Percentiles rank a stretch among this genome's conserved stretches.
These are phyloP conservation scores for Typhlichthys subterraneus DNA, from an alignment of 2,797 vertebrate species.

Conservation along the genomic window DNA sequence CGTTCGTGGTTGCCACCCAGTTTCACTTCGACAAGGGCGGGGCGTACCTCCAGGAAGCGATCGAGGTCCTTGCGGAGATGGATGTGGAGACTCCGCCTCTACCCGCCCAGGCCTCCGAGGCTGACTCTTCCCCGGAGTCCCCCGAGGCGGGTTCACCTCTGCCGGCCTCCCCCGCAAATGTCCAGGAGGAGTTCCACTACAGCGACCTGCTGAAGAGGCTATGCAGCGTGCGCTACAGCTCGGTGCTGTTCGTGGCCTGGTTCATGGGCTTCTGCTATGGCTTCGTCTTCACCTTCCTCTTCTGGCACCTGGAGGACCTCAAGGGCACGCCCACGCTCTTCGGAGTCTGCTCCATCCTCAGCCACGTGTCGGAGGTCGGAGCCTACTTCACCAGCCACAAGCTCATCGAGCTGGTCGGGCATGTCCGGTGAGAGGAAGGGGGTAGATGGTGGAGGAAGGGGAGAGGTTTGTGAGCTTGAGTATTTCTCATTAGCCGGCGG, in stretches of 20 bases:
- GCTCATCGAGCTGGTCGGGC: constrained; percentile 94
- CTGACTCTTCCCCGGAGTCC: constrained; percentile 60
- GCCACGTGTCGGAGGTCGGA: constrained; percentile 90
- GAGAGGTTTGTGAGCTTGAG: too few species aligned
- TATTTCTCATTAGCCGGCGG: too few species aligned
- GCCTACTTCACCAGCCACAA: constrained; percentile 98
- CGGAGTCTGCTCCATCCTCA: constrained; percentile 92
- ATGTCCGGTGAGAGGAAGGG: constrained; percentile 86
- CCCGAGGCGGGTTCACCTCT: constrained; percentile 31
- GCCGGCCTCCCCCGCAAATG: constrained; percentile 25
- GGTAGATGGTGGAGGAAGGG: neutral
- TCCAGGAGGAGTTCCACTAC: constrained; percentile 57
- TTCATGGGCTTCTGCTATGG: constrained; percentile 99
- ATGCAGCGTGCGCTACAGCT: constrained; percentile 92
- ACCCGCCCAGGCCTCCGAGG: constrained; percentile 48
- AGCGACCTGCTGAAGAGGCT: constrained; percentile 84
- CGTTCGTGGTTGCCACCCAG: constrained; percentile 90
- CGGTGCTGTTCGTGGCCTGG: constrained; percentile 95
- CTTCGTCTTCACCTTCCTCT: constrained; percentile 97
- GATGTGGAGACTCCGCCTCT: neutral
- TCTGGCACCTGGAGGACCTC: constrained; percentile 96
- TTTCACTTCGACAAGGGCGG: constrained; percentile 85
- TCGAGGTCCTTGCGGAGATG: constrained; percentile 36
- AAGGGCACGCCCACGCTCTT: constrained; percentile 94
- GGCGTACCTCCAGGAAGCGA: constrained; percentile 33